phyloP scores from a whole-genome alignment of 2,888 invertebrate genomes.

The Apodemia arnacis region DNA sequence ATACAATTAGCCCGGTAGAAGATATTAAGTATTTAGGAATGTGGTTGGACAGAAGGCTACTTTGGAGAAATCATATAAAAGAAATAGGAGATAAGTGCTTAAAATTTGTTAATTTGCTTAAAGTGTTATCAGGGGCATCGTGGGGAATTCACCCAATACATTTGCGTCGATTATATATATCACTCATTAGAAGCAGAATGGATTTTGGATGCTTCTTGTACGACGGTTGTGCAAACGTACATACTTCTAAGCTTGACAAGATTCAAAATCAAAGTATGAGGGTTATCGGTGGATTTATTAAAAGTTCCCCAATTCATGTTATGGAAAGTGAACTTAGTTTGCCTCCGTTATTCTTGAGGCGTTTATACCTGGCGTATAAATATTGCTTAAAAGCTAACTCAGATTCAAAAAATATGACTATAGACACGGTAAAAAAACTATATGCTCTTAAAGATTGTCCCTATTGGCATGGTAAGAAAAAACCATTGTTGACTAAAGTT shows the following conservation, averaged over 20 bases:
- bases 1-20: neutral
- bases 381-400: slow-evolving; percentile 23
- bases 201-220: slow-evolving; percentile 40
- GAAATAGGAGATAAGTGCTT: slow-evolving; percentile 4
- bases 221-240: slow-evolving; percentile 33
- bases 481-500: neutral
- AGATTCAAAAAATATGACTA: slow-evolving; percentile 14
- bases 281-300: slow-evolving; percentile 26
- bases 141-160: slow-evolving; percentile 26
- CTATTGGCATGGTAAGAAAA: neutral
- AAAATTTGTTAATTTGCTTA: slow-evolving; percentile 28
- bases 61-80: slow-evolving; percentile 11
- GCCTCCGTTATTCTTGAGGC: slow-evolving; percentile 20
- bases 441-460: neutral
- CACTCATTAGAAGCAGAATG: slow-evolving; percentile 37
- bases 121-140: slow-evolving; percentile 3
- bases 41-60: neutral
- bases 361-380: slow-evolving; percentile 25
- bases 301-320: slow-evolving; percentile 18
- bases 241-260: slow-evolving; percentile 67
- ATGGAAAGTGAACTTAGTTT: slow-evolving; percentile 25
- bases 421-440: neutral
- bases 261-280: slow-evolving; percentile 56
- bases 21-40: slow-evolving; percentile 13
- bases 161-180: slow-evolving; percentile 19